Evolutionary conservation across 2,888 invertebrate genomes (phyloP), one percentile per base, ranked within the genome.

Genomic region (Lasioglossum zephyrum): DNA sequence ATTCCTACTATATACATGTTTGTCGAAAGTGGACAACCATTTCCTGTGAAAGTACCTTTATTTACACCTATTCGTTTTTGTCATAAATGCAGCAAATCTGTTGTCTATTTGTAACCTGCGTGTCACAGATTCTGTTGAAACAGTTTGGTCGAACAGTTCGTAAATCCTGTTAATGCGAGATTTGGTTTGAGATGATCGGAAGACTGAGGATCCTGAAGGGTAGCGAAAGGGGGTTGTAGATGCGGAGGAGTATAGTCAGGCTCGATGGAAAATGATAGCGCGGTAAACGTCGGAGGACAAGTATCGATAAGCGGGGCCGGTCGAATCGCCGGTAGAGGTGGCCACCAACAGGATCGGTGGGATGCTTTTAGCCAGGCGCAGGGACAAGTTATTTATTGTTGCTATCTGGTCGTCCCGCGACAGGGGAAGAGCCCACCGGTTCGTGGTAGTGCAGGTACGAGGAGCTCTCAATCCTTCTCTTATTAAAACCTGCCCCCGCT

Each of bases 401-500:
- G 92, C 93, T 94, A 94, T 94, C 94, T 93, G 83, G 81, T 87
- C 88, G 87, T 89, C 88, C 88, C 83, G 90, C 89, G 91, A 92
- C 90, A 86, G 88, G 81, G 85, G 89, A 84, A 85, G 90, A 84
- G 84, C 84, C 85, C 90, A 85, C 81, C 85, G 86, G 87, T 90
- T 91, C 87, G 88, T 91, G 88, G 88, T 87, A 89, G 87, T 84
- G 83, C 89, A 83, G 89, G 88, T 86, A 92, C 88, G 92, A 85
- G 92, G 91, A 94, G 92, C 93, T 94, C 94, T 94, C 94, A 93
- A 94, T 94, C 93, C 94, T 93, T 92, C 93, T 93, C 94, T 94
- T 94, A 94, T 94, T 94, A 94, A 94, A 94, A 94, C 94, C 94
- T 94, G 94, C 94, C 94, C 92, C 92, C 92, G 90, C 92, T 93